Evolutionary conservation across 1,140 invertebrate genomes (phyloP).

Genomic region (Drosophila repletoides): DNA sequence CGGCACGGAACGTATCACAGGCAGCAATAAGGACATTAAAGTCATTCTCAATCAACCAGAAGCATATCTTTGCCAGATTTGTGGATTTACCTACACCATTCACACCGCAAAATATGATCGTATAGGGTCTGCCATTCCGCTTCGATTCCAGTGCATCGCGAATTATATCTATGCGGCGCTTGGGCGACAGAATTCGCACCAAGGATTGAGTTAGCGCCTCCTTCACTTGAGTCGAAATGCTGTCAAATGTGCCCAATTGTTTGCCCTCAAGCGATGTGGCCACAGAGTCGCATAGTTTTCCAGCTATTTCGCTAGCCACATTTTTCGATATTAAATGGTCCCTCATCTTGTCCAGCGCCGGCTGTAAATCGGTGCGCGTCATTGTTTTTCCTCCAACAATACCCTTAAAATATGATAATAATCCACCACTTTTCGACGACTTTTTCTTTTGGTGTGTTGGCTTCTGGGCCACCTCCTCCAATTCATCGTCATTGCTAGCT

Average conservation of each 20-base stretch:
- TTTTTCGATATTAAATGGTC: constrained; percentile 99
- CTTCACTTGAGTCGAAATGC: constrained; percentile 92
- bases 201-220: constrained; percentile 91
- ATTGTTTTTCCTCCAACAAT: constrained; percentile 93
- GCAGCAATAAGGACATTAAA: constrained; percentile 98
- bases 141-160: constrained; percentile 97
- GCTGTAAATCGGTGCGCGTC: constrained; percentile 88
- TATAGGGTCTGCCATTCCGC: constrained; percentile 92
- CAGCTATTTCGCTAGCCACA: constrained; percentile 97
- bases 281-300: constrained; percentile 97
- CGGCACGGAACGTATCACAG: constrained; percentile 99
- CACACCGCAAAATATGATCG: constrained; percentile 99
- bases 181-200: constrained; percentile 96
- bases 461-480: constrained; percentile 12
- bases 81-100: constrained; percentile 99
- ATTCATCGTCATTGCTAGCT: constrained; percentile 67
- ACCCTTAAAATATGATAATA: constrained; percentile 92
- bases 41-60: constrained; percentile 99
- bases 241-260: constrained; percentile 95
- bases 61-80: constrained; percentile 99
- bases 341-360: constrained; percentile 96
- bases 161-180: constrained; percentile 97
- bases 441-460: constrained; percentile 68
- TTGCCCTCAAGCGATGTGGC: constrained; percentile 96
- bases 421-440: constrained; percentile 82